phyloP scores from a whole-genome alignment of 2,113 vertebrate genomes.

The Rana temporaria region DNA sequence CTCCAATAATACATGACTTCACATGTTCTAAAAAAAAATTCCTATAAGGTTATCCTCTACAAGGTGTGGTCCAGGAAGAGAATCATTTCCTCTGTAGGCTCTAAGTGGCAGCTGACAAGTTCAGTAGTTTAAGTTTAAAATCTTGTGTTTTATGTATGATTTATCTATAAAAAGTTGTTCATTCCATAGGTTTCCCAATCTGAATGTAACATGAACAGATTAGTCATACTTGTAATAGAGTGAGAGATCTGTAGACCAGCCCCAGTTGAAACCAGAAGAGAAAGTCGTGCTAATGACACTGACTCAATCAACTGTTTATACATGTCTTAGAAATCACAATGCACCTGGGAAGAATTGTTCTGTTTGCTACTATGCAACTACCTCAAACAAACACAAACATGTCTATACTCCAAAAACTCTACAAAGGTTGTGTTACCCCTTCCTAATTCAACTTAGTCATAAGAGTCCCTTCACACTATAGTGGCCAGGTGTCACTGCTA shows the following conservation, averaged over 20 bases:
- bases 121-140: not conserved
- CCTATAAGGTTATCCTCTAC: not conserved
- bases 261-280: not conserved
- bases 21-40: not conserved
- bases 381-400: constrained; percentile 44
- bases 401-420: constrained; percentile 9
- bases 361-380: constrained; percentile 34
- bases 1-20: not conserved
- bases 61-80: not conserved
- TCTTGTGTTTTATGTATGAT: not conserved
- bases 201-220: constrained; percentile 4
- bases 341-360: not conserved
- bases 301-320: constrained; percentile 32
- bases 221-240: constrained; percentile 15
- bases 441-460: constrained; percentile 11
- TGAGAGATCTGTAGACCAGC: not conserved
- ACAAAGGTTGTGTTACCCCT: constrained; percentile 8
- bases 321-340: constrained; percentile 25
- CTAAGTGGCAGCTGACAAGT: not conserved
- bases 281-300: not conserved
- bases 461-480: constrained; percentile 12
- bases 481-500: not conserved
- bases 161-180: not conserved
- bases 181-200: not conserved
- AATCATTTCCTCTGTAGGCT: constrained; percentile 13